phyloP scores from a whole-genome alignment of 1,140 invertebrate genomes.

The Drosophila subobscura region DNA sequence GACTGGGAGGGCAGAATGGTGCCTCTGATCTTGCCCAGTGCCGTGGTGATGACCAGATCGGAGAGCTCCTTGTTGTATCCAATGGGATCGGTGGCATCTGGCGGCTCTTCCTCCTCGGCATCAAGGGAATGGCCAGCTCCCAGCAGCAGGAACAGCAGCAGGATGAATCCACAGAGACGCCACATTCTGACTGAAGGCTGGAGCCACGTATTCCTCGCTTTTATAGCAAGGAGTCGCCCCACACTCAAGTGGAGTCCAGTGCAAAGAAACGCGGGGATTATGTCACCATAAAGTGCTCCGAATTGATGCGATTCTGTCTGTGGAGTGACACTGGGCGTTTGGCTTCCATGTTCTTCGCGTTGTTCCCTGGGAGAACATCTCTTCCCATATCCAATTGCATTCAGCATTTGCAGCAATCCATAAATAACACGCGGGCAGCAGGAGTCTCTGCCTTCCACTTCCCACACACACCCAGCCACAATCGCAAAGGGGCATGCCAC shows the following conservation, averaged over 20 bases:
- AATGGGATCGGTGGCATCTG: conserved; percentile 45
- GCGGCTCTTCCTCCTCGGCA: conserved; percentile 8
- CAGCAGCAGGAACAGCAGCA: conserved; percentile 21
- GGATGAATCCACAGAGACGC: conserved; percentile 27
- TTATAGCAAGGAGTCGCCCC: conserved; percentile 49
- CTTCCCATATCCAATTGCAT: conserved; percentile 72
- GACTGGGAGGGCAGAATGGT: conserved; percentile 71
- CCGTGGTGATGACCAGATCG: conserved; percentile 78
- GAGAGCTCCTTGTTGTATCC: conserved; percentile 77
- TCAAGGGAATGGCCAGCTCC: conserved; percentile 20
- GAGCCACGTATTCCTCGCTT: conserved; percentile 31
- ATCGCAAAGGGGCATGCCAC: conserved; percentile 42
- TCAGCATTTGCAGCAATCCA: conserved; percentile 28
- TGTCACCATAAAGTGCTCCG: conserved; percentile 59
- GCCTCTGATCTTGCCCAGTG: conserved; percentile 77
- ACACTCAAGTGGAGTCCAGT: conserved; percentile 1
- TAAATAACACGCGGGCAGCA: conserved; percentile 55
- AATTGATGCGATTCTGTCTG: conserved; percentile 67
- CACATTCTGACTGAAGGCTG: conserved; percentile 55
- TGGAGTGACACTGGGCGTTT: conserved; percentile 56
- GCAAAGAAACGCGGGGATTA: conserved; percentile 11
- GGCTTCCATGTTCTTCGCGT: conserved; percentile 7
- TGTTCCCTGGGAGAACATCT: conserved; percentile 31
- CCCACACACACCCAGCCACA: conserved; percentile 71
- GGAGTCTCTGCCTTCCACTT: conserved; percentile 29